Conservation (phyloP, 2,797 vertebrate genomes). For the Microchirus variegatus region DNA sequence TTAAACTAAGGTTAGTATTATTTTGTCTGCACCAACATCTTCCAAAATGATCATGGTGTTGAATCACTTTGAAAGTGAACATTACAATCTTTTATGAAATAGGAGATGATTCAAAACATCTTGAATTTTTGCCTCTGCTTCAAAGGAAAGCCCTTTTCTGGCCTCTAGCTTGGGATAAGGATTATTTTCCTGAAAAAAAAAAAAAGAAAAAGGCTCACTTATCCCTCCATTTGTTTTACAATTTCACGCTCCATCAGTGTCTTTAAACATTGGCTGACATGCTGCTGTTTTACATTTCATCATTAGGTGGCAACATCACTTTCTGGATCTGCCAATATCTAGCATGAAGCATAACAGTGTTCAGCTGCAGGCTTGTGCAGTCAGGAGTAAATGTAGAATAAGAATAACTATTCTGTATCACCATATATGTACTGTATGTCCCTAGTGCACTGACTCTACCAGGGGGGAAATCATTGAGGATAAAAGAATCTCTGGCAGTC, state of each 20-base stretch:
- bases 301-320: slow-evolving; percentile 66
- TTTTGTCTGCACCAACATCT: background rate
- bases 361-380: slow-evolving; percentile 1
- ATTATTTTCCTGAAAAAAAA: slow-evolving; percentile 10
- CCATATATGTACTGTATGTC: background rate
- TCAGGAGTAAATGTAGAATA: slow-evolving; percentile 1
- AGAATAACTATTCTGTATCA: slow-evolving; percentile 18
- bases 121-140: slow-evolving; percentile 6
- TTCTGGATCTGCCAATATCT: background rate
- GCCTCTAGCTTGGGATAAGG: slow-evolving; percentile 19
- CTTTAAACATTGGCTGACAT: slow-evolving; percentile 5
- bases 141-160: slow-evolving; percentile 10
- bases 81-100: background rate
- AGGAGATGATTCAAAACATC: background rate
- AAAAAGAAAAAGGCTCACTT: slow-evolving; percentile 37
- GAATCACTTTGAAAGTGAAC: background rate
- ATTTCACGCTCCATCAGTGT: slow-evolving; percentile 45
- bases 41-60: too few relatives aligned
- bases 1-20: background rate
- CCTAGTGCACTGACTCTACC: slow-evolving; percentile 1
- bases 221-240: slow-evolving; percentile 55
- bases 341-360: background rate
- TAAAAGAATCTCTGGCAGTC: slow-evolving; percentile 17
- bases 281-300: slow-evolving; percentile 42
- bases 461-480: background rate